Evolutionary conservation across 2,113 vertebrate species (phyloP).

Genomic region (Eretmochelys imbricata): DNA sequence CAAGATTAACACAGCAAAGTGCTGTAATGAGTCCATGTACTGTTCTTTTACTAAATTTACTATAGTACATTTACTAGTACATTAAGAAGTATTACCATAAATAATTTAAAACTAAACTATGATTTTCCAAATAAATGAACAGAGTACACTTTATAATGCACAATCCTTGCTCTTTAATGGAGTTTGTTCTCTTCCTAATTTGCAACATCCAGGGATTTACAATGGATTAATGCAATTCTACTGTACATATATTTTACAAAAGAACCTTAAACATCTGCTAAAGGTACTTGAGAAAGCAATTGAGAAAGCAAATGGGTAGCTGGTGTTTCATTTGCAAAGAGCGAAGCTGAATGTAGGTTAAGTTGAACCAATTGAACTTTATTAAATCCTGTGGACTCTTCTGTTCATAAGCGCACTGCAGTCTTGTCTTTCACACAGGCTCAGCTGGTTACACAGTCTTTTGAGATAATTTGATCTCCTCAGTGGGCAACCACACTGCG

Average conservation of each 20-base stretch:
- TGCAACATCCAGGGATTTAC: conserved; percentile 30
- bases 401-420: background rate
- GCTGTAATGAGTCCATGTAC: conserved; percentile 63
- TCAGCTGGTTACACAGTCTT: background rate
- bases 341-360: background rate
- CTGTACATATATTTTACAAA: conserved; percentile 1
- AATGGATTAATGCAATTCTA: conserved; percentile 48
- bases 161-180: conserved; percentile 16
- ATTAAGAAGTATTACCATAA: conserved; percentile 57
- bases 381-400: background rate
- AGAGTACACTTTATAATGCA: conserved; percentile 40
- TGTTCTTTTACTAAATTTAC: conserved; percentile 66
- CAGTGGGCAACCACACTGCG: background rate
- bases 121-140: conserved; percentile 69
- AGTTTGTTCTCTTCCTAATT: conserved; percentile 56
- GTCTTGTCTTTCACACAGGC: background rate
- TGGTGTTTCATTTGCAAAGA: background rate
- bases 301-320: accelerated
- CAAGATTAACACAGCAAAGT: conserved; percentile 71
- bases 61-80: conserved; percentile 37
- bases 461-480: background rate
- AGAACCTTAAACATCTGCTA: conserved; percentile 11
- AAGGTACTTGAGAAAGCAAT: background rate
- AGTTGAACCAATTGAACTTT: background rate
- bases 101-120: conserved; percentile 67